These are phyloP conservation scores for Prionailurus viverrinus DNA, from an alignment of 2,113 vertebrate species.

Conservation along the genomic window DNA sequence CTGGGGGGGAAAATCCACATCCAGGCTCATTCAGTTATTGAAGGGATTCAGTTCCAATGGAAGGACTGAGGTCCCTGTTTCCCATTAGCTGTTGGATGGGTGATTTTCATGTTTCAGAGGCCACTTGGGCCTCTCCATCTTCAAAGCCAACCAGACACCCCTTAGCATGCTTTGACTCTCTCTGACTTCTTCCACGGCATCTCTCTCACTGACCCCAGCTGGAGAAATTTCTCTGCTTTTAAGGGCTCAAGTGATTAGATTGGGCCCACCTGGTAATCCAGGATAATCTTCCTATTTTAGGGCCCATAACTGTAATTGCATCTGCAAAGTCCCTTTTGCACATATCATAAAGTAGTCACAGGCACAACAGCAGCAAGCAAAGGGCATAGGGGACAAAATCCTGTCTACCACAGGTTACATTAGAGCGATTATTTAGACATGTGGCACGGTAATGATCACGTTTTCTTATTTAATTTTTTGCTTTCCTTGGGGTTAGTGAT, in stretches of 20 bases:
- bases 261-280: neutral
- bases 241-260: slow-evolving; percentile 23
- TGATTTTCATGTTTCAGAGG: neutral
- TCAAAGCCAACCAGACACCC: neutral
- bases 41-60: neutral
- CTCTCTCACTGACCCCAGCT: neutral
- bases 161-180: neutral
- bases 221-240: slow-evolving; percentile 49
- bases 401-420: neutral
- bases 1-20: neutral
- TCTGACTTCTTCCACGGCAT: neutral
- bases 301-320: neutral
- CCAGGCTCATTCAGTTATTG: neutral
- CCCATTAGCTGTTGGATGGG: neutral
- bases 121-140: neutral
- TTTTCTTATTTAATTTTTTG: neutral
- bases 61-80: neutral
- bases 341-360: neutral
- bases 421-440: neutral
- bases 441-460: rapidly evolving
- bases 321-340: neutral
- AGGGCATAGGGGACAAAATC: neutral
- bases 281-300: slow-evolving; percentile 27
- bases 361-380: neutral
- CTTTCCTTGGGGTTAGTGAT: neutral